Percentiles rank a stretch among this genome's conserved stretches.
Evolutionary conservation across 2,797 vertebrate genomes (phyloP).

Genomic region (Pempheris klunzingeri): DNA sequence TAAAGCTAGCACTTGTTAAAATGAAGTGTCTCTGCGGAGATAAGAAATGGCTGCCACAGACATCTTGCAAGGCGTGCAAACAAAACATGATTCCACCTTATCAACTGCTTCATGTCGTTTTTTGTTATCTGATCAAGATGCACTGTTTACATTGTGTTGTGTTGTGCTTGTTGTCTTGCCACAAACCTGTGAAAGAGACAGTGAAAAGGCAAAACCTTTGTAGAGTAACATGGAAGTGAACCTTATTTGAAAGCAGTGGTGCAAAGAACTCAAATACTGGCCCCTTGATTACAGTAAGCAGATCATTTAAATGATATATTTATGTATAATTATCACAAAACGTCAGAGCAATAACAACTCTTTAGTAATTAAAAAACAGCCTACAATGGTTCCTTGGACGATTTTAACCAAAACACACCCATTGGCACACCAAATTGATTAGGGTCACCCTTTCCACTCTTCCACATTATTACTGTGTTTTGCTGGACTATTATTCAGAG

Average conservation of each 20-base stretch:
- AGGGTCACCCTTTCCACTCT: slow-evolving; percentile 19
- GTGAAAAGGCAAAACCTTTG: neutral
- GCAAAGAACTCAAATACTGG: slow-evolving; percentile 5
- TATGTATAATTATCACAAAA: slow-evolving; percentile 32
- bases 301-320: slow-evolving; percentile 30
- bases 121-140: slow-evolving; percentile 23
- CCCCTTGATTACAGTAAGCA: slow-evolving; percentile 1
- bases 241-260: slow-evolving; percentile 24
- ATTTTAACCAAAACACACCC: neutral
- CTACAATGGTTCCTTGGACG: slow-evolving; percentile 11
- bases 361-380: slow-evolving; percentile 31
- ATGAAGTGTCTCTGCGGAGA: slow-evolving; percentile 43
- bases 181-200: neutral
- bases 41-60: slow-evolving; percentile 35
- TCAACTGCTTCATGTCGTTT: slow-evolving; percentile 6
- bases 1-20: slow-evolving; percentile 42
- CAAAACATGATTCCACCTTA: slow-evolving; percentile 42
- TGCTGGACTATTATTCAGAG: slow-evolving; percentile 7
- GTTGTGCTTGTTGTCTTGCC: neutral
- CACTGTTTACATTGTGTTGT: slow-evolving; percentile 6
- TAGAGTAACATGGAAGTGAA: neutral
- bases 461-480: slow-evolving; percentile 22
- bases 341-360: slow-evolving; percentile 34
- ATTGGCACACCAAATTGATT: slow-evolving; percentile 42
- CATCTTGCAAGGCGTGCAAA: slow-evolving; percentile 26